Evolutionary conservation across 1,140 invertebrate species (phyloP).

Genomic region (Papilio xuthus): DNA sequence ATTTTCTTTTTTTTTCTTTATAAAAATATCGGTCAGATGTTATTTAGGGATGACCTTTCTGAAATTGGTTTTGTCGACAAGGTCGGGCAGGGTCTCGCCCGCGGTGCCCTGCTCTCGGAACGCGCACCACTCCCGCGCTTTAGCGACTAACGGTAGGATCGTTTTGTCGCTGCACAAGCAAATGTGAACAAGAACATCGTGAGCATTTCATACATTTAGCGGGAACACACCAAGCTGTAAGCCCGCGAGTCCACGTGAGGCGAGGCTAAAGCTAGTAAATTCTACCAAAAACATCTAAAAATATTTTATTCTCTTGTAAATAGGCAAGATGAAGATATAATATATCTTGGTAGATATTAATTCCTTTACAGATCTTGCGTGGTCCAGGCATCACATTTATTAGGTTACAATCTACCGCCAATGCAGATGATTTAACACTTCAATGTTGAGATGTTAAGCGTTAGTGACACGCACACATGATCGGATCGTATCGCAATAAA

Average conservation of each 20-base stretch:
- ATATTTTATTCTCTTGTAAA: slow-evolving; percentile 26
- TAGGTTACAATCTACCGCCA: background rate
- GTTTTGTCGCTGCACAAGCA: slow-evolving; percentile 73
- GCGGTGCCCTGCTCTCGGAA: slow-evolving; percentile 58
- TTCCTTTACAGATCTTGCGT: background rate
- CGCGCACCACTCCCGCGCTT: slow-evolving; percentile 74
- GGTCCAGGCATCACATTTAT: background rate
- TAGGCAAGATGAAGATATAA: slow-evolving; percentile 10
- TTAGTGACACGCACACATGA: background rate
- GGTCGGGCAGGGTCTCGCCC: slow-evolving; percentile 60
- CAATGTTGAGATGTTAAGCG: background rate
- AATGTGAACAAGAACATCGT: slow-evolving; percentile 59
- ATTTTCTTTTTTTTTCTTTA: slow-evolving; percentile 67
- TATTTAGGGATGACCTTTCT: slow-evolving; percentile 64
- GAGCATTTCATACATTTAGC: slow-evolving; percentile 29
- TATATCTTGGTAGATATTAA: slow-evolving; percentile 15
- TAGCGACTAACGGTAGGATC: slow-evolving; percentile 72
- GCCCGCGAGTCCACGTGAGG: slow-evolving; percentile 17
- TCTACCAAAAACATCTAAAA: slow-evolving; percentile 34
- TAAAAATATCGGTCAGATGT: slow-evolving; percentile 65
- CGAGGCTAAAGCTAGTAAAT: slow-evolving; percentile 10
- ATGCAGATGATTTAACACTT: slow-evolving; percentile 6
- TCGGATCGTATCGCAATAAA: slow-evolving; percentile 7
- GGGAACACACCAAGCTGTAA: slow-evolving; percentile 27
- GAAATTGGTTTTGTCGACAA: slow-evolving; percentile 58